Conservation (phyloP, 1,140 invertebrate species). For the Aphelenchoides besseyi region DNA sequence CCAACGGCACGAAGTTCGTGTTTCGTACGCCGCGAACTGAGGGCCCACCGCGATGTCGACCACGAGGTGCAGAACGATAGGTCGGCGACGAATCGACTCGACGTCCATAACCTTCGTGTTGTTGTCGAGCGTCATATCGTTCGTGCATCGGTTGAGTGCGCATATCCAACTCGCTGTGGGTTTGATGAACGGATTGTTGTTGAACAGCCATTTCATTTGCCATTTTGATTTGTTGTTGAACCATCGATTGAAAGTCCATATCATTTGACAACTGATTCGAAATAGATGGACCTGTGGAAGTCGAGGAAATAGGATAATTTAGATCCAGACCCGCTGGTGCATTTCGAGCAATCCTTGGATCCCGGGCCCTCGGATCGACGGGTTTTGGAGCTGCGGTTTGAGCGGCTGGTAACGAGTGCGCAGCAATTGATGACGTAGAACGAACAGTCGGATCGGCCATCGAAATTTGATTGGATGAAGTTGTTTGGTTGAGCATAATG, state of each 20-base stretch:
- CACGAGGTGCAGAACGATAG: background rate
- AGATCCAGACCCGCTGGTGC: background rate
- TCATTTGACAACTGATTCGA: constrained; percentile 7
- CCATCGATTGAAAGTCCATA: constrained; percentile 5
- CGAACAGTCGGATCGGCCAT: background rate
- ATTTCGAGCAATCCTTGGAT: background rate
- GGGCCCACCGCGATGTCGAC: background rate
- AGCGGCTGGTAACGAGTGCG: no score
- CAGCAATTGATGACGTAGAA: background rate
- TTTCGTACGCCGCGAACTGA: background rate
- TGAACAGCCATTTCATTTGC: constrained; percentile 23
- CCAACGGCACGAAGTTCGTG: background rate
- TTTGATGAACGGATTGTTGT: background rate
- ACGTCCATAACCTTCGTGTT: background rate
- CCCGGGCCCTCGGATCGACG: background rate
- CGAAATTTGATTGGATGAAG: background rate
- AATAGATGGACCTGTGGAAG: background rate
- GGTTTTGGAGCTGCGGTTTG: constrained; percentile 10
- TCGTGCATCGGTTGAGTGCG: background rate
- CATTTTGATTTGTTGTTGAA: constrained; percentile 28
- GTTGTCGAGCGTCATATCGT: background rate
- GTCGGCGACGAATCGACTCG: background rate
- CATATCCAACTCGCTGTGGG: background rate
- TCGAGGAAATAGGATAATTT: background rate
- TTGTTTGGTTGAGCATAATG: background rate